Evolutionary conservation across 2,888 invertebrate species (phyloP).

Genomic region (Andrena fulva): DNA sequence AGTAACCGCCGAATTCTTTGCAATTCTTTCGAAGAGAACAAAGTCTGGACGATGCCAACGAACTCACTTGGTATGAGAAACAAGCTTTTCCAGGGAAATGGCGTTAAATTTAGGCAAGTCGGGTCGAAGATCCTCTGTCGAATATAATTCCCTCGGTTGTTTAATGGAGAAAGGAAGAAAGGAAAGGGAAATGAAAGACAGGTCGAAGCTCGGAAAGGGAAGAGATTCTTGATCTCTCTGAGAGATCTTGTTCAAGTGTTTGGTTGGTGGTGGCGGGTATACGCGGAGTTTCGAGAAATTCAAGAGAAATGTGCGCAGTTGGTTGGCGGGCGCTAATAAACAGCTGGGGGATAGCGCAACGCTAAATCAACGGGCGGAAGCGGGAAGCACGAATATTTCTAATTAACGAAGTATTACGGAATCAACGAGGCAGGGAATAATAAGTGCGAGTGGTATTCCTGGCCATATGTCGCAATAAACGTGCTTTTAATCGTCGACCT

Average conservation of each 20-base stretch:
- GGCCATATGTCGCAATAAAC: constrained; percentile 64
- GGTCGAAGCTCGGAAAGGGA: not conserved
- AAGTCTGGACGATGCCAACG: constrained; percentile 39
- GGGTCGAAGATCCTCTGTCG: not conserved
- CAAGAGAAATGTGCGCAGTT: constrained; percentile 44
- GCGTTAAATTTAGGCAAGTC: constrained; percentile 48
- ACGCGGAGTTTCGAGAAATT: constrained; percentile 39
- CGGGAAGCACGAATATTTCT: constrained; percentile 67
- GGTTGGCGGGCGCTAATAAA: constrained; percentile 61
- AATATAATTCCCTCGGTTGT: constrained; percentile 42
- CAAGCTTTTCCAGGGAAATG: constrained; percentile 30
- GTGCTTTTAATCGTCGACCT: constrained; percentile 60
- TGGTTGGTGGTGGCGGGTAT: constrained; percentile 10
- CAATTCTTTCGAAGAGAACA: constrained; percentile 25
- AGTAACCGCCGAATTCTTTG: constrained; percentile 24
- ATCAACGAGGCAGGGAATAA: constrained; percentile 44
- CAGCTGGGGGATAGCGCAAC: constrained; percentile 50
- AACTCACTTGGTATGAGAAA: constrained; percentile 26
- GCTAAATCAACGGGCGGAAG: constrained; percentile 62
- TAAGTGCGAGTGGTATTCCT: constrained; percentile 60
- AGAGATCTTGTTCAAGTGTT: not conserved
- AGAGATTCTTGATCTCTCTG: not conserved
- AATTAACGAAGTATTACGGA: constrained; percentile 69
- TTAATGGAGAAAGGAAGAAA: constrained; percentile 4
- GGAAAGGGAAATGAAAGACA: not conserved